Conservation (phyloP, 2,888 invertebrate genomes). For the Latrodectus elegans region DNA sequence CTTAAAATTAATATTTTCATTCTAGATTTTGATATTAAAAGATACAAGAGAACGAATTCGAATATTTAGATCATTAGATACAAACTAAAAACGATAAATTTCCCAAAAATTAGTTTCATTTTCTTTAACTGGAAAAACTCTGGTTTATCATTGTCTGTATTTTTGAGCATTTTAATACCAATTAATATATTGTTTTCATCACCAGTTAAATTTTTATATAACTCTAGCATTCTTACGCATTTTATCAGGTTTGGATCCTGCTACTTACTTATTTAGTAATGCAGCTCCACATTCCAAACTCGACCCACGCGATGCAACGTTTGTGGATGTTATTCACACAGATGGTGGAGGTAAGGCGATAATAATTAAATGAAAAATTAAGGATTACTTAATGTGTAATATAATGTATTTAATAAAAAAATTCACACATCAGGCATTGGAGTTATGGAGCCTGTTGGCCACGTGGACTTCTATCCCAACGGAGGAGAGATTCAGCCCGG, state of each 20-base stretch:
- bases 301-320: conserved; percentile 41
- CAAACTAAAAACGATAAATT: too few relatives aligned
- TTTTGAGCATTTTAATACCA: too few relatives aligned
- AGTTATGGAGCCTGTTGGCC: conserved; percentile 43
- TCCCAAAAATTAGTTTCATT: too few relatives aligned
- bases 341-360: conserved; percentile 48
- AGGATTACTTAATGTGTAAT: background rate
- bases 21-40: too few relatives aligned
- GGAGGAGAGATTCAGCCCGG: conserved; percentile 52
- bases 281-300: conserved; percentile 30
- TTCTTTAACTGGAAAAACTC: too few relatives aligned
- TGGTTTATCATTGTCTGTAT: too few relatives aligned
- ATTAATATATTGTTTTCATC: too few relatives aligned
- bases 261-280: conserved; percentile 29
- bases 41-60: too few relatives aligned
- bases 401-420: background rate
- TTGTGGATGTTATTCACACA: conserved; percentile 63
- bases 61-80: too few relatives aligned
- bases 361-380: background rate
- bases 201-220: too few relatives aligned
- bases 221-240: background rate
- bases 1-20: too few relatives aligned
- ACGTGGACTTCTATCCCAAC: conserved; percentile 63
- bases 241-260: conserved; percentile 59
- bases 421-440: conserved; percentile 41